These are phyloP conservation scores for Lipotes vexillifer DNA, from an alignment of 2,113 vertebrate genomes.

Conservation along the genomic window DNA sequence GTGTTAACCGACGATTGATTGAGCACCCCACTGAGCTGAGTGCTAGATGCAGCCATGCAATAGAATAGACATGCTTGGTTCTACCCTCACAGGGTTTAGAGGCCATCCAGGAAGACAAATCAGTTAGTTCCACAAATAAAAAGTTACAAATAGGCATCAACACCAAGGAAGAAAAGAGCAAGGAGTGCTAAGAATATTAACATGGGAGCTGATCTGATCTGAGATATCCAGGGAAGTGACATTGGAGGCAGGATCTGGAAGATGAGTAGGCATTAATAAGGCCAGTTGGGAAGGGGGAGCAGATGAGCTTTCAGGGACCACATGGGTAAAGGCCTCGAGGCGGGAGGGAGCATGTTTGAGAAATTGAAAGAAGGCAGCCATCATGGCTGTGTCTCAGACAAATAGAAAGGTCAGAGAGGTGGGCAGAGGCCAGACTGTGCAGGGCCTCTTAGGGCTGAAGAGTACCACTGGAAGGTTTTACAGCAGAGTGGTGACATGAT, in stretches of 20 bases:
- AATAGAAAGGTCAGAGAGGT: not conserved
- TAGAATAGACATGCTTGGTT: not conserved
- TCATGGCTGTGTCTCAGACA: not conserved
- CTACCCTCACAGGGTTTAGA: not conserved
- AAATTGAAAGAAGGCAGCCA: not conserved
- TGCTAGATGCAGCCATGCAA: not conserved
- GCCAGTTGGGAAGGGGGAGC: not conserved
- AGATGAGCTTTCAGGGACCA: not conserved
- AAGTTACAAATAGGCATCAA: not conserved
- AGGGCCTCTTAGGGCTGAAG: not conserved
- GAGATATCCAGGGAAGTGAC: not conserved
- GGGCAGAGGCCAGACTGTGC: not conserved
- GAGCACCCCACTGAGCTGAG: not conserved
- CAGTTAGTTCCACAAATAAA: not conserved
- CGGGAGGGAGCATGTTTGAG: not conserved
- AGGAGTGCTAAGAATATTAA: not conserved
- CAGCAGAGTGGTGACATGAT: not conserved
- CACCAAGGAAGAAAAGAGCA: not conserved
- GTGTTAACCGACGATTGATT: not conserved
- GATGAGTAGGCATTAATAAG: not conserved
- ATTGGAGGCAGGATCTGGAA: not conserved
- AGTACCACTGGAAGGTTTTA: not conserved
- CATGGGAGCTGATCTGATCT: not conserved
- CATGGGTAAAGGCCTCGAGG: not conserved
- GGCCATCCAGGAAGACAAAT: not conserved